phyloP scores from a whole-genome alignment of 2,113 vertebrate genomes.

The Cardinalis cardinalis region DNA sequence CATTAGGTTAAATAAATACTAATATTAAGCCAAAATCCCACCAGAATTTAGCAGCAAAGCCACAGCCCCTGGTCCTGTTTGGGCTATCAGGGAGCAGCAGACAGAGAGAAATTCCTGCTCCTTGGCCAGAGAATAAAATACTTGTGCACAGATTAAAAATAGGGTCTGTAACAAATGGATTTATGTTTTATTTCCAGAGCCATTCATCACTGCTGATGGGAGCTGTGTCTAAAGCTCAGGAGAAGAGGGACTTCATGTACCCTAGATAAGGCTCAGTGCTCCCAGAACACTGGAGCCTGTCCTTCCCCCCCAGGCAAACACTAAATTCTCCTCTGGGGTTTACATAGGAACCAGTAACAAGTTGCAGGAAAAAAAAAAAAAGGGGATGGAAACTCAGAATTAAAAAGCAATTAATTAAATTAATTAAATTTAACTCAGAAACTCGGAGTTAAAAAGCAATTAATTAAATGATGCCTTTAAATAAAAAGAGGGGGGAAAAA shows the following conservation, averaged over 20 bases:
- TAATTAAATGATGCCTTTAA: neutral
- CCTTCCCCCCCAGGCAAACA: neutral
- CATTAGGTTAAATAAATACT: too few relatives aligned
- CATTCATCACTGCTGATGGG: neutral
- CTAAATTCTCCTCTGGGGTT: neutral
- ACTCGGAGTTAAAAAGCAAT: too few relatives aligned
- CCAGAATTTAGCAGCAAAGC: neutral
- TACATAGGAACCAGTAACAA: fast-evolving
- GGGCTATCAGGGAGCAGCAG: neutral
- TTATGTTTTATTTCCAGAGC: neutral
- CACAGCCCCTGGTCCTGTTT: neutral
- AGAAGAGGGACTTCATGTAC: neutral
- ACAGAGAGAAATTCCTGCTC: neutral
- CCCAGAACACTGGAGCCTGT: neutral
- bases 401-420: neutral
- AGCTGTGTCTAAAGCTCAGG: neutral
- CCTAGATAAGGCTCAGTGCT: neutral
- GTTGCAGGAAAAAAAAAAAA: neutral
- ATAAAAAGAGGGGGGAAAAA: fast-evolving
- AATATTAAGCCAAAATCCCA: neutral
- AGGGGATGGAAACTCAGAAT: neutral
- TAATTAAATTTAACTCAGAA: neutral
- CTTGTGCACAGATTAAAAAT: conserved; percentile 1
- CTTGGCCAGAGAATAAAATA: neutral
- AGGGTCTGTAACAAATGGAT: neutral